A percentile compares a stretch with the other conserved stretches of the same genome.
phyloP scores from a whole-genome alignment of 2,888 invertebrate species.

The Embidobia sp. region DNA sequence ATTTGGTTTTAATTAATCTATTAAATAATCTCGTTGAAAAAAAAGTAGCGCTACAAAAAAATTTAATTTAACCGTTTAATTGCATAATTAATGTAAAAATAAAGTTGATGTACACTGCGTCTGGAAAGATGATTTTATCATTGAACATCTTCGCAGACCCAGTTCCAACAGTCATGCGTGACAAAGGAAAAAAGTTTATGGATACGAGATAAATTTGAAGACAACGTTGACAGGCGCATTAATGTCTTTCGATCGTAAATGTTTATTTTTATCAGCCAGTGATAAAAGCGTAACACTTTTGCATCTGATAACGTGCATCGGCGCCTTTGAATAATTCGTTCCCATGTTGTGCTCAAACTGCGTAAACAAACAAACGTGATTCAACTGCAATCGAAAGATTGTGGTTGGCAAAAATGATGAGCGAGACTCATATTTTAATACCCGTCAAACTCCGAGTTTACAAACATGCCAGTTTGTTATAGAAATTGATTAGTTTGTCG shows the following conservation, averaged over 20 bases:
- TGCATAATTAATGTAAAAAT: constrained; percentile 4
- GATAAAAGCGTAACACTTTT: constrained; percentile 26
- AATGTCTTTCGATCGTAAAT: constrained; percentile 14
- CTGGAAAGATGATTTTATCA: constrained; percentile 18
- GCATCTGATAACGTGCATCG: constrained; percentile 11
- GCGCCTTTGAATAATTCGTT: background rate
- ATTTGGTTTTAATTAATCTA: too few species aligned
- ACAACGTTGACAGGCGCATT: constrained; percentile 36
- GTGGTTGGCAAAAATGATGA: background rate
- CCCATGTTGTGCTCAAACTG: too few species aligned
- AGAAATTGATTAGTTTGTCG: too few species aligned
- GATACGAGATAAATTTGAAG: constrained; percentile 36
- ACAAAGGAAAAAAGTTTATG: constrained; percentile 21
- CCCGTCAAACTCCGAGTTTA: too few species aligned
- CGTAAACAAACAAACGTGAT: too few species aligned
- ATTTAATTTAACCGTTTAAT: too few species aligned
- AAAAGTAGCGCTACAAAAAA: too few species aligned
- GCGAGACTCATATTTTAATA: too few species aligned
- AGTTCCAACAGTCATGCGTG: constrained; percentile 21
- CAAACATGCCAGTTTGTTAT: too few species aligned
- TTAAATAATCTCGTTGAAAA: too few species aligned
- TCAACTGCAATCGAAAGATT: too few species aligned
- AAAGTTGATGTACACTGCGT: constrained; percentile 1
- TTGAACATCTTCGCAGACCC: constrained; percentile 26
- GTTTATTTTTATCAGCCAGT: constrained; percentile 22